Evolutionary conservation across 2,113 vertebrate species (phyloP).

Genomic region (Budorcas taxicolor): DNA sequence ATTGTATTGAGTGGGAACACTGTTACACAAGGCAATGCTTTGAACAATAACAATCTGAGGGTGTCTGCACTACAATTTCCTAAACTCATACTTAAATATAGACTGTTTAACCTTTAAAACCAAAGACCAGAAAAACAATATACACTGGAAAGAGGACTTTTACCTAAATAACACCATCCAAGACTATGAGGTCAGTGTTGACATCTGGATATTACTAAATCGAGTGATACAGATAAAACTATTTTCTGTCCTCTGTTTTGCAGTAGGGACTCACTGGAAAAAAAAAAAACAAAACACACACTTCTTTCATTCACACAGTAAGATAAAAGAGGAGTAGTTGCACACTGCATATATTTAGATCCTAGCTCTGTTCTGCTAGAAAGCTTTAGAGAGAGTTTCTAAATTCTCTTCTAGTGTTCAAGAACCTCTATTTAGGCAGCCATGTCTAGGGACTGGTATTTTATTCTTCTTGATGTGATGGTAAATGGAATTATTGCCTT

Average conservation of each 20-base stretch:
- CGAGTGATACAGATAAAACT: background rate
- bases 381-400: background rate
- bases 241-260: no score
- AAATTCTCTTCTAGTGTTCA: background rate
- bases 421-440: background rate
- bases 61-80: background rate
- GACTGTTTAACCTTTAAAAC: background rate
- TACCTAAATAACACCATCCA: background rate
- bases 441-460: background rate
- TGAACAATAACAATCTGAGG: background rate
- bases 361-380: background rate
- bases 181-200: background rate
- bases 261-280: accelerated
- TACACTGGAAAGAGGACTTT: background rate
- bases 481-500: background rate
- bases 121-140: background rate
- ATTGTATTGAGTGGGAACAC: background rate
- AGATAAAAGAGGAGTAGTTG: background rate
- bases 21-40: background rate
- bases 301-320: accelerated
- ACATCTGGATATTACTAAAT: background rate
- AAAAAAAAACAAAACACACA: background rate
- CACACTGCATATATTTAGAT: background rate
- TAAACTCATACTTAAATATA: background rate
- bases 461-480: background rate